A percentile compares a stretch with the other conserved stretches of the same genome.
Evolutionary conservation across 2,888 invertebrate genomes (phyloP).

Genomic region (Drosophila incognita): DNA sequence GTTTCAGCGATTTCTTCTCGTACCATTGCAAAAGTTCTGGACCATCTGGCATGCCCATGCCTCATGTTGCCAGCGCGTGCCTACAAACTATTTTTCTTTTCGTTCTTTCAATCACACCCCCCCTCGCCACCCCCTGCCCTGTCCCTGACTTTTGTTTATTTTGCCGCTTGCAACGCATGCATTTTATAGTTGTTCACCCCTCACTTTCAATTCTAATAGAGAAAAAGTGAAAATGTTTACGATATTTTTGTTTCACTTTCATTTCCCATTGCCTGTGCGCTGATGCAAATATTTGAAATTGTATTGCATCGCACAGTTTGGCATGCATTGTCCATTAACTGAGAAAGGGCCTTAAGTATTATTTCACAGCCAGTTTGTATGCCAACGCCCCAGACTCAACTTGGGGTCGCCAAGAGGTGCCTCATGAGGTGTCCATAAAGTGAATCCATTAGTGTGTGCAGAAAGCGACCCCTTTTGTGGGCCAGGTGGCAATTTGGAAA

Average conservation of each 20-base stretch:
- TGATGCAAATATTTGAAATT: conserved; percentile 42
- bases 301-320: conserved; percentile 18
- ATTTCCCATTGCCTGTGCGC: conserved; percentile 34
- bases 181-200: conserved; percentile 62
- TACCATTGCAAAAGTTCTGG: conserved; percentile 42
- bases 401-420: conserved; percentile 15
- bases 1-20: conserved; percentile 24
- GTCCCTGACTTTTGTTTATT: conserved; percentile 25
- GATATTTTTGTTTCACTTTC: conserved; percentile 37
- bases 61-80: conserved; percentile 48
- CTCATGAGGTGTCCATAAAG: conserved; percentile 34
- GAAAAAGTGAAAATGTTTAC: conserved; percentile 58
- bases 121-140: not conserved
- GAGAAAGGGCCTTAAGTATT: not conserved
- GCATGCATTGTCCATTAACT: conserved; percentile 13
- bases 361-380: conserved; percentile 28
- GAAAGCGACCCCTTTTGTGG: conserved; percentile 70
- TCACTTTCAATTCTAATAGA: conserved; percentile 5
- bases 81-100: conserved; percentile 42
- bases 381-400: conserved; percentile 17
- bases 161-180: conserved; percentile 68
- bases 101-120: not conserved
- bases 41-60: conserved; percentile 60
- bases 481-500: conserved; percentile 21
- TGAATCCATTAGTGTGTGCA: conserved; percentile 74